These are phyloP conservation scores for Drosophila seclusa DNA, from an alignment of 2,888 invertebrate genomes.

Conservation along the genomic window DNA sequence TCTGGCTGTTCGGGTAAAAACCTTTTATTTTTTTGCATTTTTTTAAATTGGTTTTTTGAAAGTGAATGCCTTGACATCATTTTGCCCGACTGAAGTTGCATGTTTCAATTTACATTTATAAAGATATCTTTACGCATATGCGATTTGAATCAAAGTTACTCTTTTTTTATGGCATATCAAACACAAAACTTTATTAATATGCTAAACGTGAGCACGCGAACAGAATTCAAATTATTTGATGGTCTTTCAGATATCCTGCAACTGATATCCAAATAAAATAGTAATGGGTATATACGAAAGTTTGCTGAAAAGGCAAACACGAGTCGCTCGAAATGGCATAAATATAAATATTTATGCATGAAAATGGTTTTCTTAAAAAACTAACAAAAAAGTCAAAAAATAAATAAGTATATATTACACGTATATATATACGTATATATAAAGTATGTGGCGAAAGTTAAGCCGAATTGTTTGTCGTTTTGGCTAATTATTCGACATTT, in stretches of 20 bases:
- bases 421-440: constrained; percentile 1
- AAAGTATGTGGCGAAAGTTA: constrained; percentile 45
- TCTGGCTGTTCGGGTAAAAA: constrained; percentile 39
- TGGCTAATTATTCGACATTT: constrained; percentile 39
- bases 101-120: constrained; percentile 47
- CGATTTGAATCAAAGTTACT: constrained; percentile 10
- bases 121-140: constrained; percentile 29
- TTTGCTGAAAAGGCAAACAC: constrained; percentile 29
- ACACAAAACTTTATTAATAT: constrained; percentile 32
- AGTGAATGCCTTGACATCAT: constrained; percentile 74
- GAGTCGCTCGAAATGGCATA: constrained; percentile 21
- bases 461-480: constrained; percentile 19
- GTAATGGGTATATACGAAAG: neutral
- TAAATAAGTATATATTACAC: neutral
- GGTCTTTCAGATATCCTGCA: constrained; percentile 13
- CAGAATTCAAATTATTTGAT: neutral
- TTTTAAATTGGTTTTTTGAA: constrained; percentile 64
- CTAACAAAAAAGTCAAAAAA: no score
- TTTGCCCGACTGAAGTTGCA: constrained; percentile 38
- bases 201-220: constrained; percentile 11
- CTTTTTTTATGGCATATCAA: constrained; percentile 33
- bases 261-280: neutral
- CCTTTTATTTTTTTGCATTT: constrained; percentile 25
- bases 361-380: constrained; percentile 58
- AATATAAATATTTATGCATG: constrained; percentile 59